These are phyloP conservation scores for Brachionus asplanchnoidis DNA, from an alignment of 1,140 invertebrate species.

Conservation along the genomic window DNA sequence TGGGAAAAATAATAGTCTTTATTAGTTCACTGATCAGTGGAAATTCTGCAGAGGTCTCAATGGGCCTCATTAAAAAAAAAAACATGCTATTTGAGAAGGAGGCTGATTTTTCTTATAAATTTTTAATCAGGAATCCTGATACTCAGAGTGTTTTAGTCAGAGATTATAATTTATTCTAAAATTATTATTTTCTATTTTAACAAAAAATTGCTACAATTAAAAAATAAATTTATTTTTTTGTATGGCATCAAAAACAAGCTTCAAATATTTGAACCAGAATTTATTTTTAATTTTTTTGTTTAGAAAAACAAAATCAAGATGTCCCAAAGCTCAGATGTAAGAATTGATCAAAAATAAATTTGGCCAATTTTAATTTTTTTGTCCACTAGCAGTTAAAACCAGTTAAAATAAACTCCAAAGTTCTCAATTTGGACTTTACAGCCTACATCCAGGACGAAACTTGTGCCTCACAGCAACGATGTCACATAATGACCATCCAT, in stretches of 20 bases:
- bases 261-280: background rate
- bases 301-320: background rate
- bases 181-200: background rate
- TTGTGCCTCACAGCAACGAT: constrained; percentile 11
- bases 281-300: background rate
- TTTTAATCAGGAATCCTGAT: too few relatives aligned
- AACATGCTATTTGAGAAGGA: too few relatives aligned
- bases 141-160: background rate
- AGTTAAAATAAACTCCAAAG: constrained; percentile 25
- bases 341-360: background rate
- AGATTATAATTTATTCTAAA: background rate
- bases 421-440: background rate
- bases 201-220: background rate
- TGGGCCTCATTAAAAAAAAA: too few relatives aligned
- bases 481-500: constrained; percentile 74
- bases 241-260: background rate
- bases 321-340: background rate
- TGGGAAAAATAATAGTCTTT: too few relatives aligned
- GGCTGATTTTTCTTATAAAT: background rate
- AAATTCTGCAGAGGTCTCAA: too few relatives aligned
- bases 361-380: background rate
- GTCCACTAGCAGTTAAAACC: background rate
- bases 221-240: background rate
- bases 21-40: too few relatives aligned
- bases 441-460: constrained; percentile 30